phyloP scores from a whole-genome alignment of 2,888 invertebrate genomes.

The Chaitophorus viminalis region DNA sequence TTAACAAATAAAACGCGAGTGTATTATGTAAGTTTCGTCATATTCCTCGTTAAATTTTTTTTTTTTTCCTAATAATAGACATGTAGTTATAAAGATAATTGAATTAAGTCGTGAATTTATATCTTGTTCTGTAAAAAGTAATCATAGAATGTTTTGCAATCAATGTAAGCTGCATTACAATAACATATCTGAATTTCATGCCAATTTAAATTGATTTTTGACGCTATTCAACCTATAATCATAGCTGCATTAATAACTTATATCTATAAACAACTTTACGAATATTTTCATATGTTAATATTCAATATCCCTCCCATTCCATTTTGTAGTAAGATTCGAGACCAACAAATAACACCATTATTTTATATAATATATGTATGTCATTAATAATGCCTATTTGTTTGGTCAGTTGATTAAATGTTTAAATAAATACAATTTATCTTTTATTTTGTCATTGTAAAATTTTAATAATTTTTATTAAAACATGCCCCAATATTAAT shows the following conservation, averaged over 20 bases:
- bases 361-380: not conserved
- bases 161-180: conserved; percentile 7
- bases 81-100: conserved; percentile 39
- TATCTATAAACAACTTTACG: not conserved
- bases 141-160: conserved; percentile 1
- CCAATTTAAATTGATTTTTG: conserved; percentile 37
- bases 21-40: conserved; percentile 14
- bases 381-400: not conserved
- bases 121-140: conserved; percentile 3
- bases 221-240: not conserved
- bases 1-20: conserved; percentile 38
- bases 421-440: not conserved
- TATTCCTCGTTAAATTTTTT: conserved; percentile 42
- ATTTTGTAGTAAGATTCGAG: not conserved
- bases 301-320: conserved; percentile 29
- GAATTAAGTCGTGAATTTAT: conserved; percentile 35
- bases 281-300: not conserved
- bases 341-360: not conserved
- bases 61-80: conserved; percentile 34
- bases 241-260: conserved; percentile 6
- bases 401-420: conserved; percentile 12
- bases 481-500: not conserved
- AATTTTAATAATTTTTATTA: not conserved
- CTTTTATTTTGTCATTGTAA: not conserved
- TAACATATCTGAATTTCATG: conserved; percentile 3